Conservation (phyloP, 2,113 vertebrate species). For the Oncorhynchus tshawytscha region DNA sequence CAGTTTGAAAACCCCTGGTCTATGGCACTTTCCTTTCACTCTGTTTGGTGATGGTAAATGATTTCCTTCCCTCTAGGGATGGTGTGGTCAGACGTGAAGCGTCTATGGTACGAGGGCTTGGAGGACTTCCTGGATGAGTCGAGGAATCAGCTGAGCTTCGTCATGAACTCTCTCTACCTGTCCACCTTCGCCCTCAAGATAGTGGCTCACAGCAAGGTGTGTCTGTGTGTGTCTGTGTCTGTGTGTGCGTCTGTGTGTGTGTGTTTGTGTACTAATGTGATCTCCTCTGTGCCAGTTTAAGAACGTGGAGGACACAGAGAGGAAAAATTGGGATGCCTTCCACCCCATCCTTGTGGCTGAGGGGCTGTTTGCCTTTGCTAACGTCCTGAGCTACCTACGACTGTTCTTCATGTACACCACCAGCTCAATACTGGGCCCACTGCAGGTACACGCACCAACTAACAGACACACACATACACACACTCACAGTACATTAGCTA, state of each 20-base stretch:
- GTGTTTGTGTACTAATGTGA: background rate
- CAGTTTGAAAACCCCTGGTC: background rate
- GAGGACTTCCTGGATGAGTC: slow-evolving; percentile 98
- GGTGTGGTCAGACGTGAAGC: slow-evolving; percentile 99
- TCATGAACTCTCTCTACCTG: slow-evolving; percentile 97
- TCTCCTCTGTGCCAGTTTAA: slow-evolving; percentile 58
- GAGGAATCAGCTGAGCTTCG: slow-evolving; percentile 96
- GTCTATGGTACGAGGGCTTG: slow-evolving; percentile 95
- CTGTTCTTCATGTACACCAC: slow-evolving; percentile 99
- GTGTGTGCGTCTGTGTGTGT: background rate
- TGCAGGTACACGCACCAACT: slow-evolving; percentile 79
- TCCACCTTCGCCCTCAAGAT: slow-evolving; percentile 96
- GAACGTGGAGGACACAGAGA: slow-evolving; percentile 80
- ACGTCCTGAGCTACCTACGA: slow-evolving; percentile 93
- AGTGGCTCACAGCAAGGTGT: slow-evolving; percentile 92
- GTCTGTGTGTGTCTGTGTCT: background rate
- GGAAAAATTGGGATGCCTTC: slow-evolving; percentile 97
- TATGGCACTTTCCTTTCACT: background rate
- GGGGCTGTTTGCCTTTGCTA: slow-evolving; percentile 96
- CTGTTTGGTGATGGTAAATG: slow-evolving; percentile 26
- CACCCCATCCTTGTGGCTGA: slow-evolving; percentile 96
- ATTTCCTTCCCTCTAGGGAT: slow-evolving; percentile 77
- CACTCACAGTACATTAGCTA: background rate
- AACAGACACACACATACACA: background rate
- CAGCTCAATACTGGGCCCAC: slow-evolving; percentile 94